phyloP scores from a whole-genome alignment of 2,797 vertebrate species.

The Erethizon dorsatum region DNA sequence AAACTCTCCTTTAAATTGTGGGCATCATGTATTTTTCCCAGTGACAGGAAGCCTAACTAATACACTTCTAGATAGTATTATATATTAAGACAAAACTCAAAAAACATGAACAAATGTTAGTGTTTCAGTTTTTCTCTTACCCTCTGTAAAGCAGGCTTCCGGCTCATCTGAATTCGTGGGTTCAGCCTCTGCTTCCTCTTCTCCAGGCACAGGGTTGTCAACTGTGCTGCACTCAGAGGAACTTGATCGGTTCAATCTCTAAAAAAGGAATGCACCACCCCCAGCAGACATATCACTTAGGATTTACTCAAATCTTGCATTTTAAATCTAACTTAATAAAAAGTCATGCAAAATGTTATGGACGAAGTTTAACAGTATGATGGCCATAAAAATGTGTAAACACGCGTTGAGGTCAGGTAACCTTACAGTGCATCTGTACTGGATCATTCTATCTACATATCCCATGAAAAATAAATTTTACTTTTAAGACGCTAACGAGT shows the following conservation, averaged over 20 bases:
- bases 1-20: background rate
- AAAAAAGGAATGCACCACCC: slow-evolving; percentile 86
- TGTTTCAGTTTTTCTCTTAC: slow-evolving; percentile 89
- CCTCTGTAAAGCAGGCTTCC: slow-evolving; percentile 95
- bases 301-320: slow-evolving; percentile 46
- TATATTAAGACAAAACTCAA: slow-evolving; percentile 3
- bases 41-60: background rate
- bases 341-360: slow-evolving; percentile 86
- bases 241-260: slow-evolving; percentile 92
- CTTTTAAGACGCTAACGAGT: background rate
- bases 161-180: slow-evolving; percentile 92
- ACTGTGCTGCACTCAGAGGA: slow-evolving; percentile 98
- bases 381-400: slow-evolving; percentile 83
- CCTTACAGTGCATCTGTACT: slow-evolving; percentile 80
- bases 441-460: slow-evolving; percentile 81
- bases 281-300: slow-evolving; percentile 71
- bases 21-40: background rate
- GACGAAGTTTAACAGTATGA: slow-evolving; percentile 67
- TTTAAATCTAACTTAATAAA: slow-evolving; percentile 62
- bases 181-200: slow-evolving; percentile 92
- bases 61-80: background rate
- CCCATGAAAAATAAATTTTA: slow-evolving; percentile 40
- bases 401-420: slow-evolving; percentile 83
- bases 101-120: slow-evolving; percentile 5
- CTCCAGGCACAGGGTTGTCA: slow-evolving; percentile 90